A percentile compares a stretch with the other conserved stretches of the same genome.
These are phyloP conservation scores for Sinodicranocentrus sp. DNA, from an alignment of 2,888 invertebrate genomes.

Conservation along the genomic window DNA sequence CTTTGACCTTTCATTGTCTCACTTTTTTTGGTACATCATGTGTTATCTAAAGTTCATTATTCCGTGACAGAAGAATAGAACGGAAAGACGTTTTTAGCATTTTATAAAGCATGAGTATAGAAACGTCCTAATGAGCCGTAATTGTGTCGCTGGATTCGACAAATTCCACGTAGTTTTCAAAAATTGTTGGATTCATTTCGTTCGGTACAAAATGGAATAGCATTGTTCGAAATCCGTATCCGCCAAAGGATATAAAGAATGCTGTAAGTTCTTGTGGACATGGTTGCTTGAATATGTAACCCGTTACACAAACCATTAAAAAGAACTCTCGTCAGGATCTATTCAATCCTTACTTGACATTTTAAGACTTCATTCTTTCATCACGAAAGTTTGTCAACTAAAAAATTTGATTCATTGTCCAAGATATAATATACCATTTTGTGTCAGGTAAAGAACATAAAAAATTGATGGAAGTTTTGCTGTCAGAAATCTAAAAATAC, in stretches of 20 bases:
- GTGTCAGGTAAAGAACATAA: not conserved
- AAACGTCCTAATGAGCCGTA: constrained; percentile 32
- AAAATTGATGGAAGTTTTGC: constrained; percentile 8
- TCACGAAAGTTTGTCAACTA: too few relatives aligned
- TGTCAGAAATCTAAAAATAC: constrained; percentile 13
- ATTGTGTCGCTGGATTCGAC: constrained; percentile 11
- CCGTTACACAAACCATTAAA: too few relatives aligned
- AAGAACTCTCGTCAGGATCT: too few relatives aligned
- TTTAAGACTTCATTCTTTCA: too few relatives aligned
- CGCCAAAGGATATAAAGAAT: too few relatives aligned
- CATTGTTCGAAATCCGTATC: too few relatives aligned
- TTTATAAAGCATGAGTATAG: not conserved
- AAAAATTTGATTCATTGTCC: not conserved
- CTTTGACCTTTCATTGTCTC: constrained; percentile 43
- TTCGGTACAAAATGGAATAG: not conserved
- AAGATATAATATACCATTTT: not conserved
- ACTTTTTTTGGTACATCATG: constrained; percentile 11
- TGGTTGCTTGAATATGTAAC: too few relatives aligned
- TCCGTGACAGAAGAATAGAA: constrained; percentile 24
- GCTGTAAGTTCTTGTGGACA: too few relatives aligned
- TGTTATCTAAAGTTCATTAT: not conserved
- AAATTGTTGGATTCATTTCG: not conserved
- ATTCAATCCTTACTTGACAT: too few relatives aligned
- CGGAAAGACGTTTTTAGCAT: not conserved
- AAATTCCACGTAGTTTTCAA: not conserved